These are phyloP conservation scores for Eugnorisma glareosa DNA, from an alignment of 2,888 invertebrate genomes.

Conservation along the genomic window DNA sequence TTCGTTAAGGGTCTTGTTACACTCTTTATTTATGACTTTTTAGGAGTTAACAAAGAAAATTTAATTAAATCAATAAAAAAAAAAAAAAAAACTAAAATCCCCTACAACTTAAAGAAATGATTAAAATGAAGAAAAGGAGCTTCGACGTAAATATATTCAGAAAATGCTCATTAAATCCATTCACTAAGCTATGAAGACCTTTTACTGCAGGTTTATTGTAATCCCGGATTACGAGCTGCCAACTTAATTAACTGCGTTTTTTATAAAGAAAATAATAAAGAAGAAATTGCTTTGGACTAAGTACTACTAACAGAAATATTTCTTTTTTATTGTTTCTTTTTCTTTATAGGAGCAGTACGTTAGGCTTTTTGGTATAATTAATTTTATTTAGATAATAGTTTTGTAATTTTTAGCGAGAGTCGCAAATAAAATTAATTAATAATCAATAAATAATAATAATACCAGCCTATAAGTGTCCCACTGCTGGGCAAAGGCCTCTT, in stretches of 20 bases:
- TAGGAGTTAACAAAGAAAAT: background rate
- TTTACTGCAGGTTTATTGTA: slow-evolving; percentile 73
- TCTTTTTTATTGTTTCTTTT: slow-evolving; percentile 23
- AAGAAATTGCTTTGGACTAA: slow-evolving; percentile 50
- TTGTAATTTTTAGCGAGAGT: background rate
- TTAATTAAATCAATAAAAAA: background rate
- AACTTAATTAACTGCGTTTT: slow-evolving; percentile 67
- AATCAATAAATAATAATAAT: too few relatives aligned
- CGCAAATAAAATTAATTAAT: background rate
- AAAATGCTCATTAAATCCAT: slow-evolving; percentile 75
- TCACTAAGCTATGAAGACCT: slow-evolving; percentile 71
- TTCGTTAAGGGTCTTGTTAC: too few relatives aligned
- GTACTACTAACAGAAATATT: slow-evolving; percentile 43
- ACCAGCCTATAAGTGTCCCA: too few relatives aligned
- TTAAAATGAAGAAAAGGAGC: slow-evolving; percentile 51
- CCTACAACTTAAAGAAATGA: slow-evolving; percentile 42
- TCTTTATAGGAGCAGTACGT: slow-evolving; percentile 11
- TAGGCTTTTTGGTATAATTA: background rate
- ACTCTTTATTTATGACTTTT: background rate
- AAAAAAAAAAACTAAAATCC: slow-evolving; percentile 2
- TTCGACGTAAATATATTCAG: slow-evolving; percentile 68
- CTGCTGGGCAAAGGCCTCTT: too few relatives aligned
- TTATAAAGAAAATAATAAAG: slow-evolving; percentile 63
- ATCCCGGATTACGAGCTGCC: slow-evolving; percentile 65
- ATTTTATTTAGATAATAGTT: background rate